Base-by-base conservation (phyloP, 1,140 invertebrate genomes). In the Cotesia glomerata region DNA sequence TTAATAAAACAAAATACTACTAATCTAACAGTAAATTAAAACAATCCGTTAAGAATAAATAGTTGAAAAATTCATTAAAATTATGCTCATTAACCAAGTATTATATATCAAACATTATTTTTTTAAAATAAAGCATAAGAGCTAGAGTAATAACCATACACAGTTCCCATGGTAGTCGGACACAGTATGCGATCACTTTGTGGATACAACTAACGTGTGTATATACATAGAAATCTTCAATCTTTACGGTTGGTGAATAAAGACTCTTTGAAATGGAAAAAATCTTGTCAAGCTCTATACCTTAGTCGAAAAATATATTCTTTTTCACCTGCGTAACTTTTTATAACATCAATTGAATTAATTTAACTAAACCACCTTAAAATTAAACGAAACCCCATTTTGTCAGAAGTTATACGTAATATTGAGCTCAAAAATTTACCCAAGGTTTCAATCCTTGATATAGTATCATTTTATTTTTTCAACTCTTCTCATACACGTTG, bases 171-270 rank as follows among this genome's bases (percentile, higher is more conserved):
- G 62, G 36, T 64, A 35, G 62, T 64, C 62, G 62, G 49, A 64
- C 14, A 35, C 39, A 64, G 62, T 26, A 9, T 26, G 58, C 18
- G 26, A 61, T 64, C 62, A 64, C 62, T 14, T 26, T 64, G 36
- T 36, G 14, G 45, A 39, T 35, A 62, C 34, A 56, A 56, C 52
- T 2, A 14, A 56, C 26, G 26, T 61, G 26, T 61, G 39, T 13
- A 32, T 63, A 64, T 64, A 52, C 52, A 56, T 59, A 59, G 68
- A 75, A 77, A 82, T 82, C 81, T 78, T 32, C 64, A 39, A 82
- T 82, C 81, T 82, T 81, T 71, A 81, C 76, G 79, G 77, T 8
- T 36, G 63, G 32, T 67, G 66, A 26, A 58, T 35, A 32, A 58
- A 49, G 49, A 8, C 72, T 54, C 45, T 35, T 64, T 14, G 62